Conservation (phyloP, 2,113 vertebrate species). For the Turnix velox region DNA sequence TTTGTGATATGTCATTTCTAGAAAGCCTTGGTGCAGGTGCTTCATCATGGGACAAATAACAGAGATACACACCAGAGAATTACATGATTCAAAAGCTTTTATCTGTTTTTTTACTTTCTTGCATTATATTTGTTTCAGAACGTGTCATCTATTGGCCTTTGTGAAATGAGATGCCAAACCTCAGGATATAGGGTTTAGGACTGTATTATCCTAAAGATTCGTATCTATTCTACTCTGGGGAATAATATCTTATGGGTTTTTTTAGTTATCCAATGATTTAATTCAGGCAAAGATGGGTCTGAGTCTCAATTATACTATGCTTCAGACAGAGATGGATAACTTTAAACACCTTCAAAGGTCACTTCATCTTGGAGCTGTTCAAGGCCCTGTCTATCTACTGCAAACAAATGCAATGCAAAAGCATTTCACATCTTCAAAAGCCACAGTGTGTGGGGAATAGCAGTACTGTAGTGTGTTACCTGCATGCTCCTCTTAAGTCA, state of each 20-base stretch:
- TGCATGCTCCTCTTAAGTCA: neutral
- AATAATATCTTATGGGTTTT: neutral
- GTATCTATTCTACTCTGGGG: neutral
- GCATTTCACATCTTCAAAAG: neutral
- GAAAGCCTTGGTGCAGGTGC: slow-evolving; percentile 3
- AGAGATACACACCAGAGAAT: neutral
- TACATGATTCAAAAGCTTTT: neutral
- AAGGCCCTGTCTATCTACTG: neutral
- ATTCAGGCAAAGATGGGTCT: neutral
- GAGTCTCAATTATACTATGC: neutral
- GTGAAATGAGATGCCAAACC: neutral
- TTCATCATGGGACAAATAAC: slow-evolving; percentile 4
- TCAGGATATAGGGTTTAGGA: neutral
- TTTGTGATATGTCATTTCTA: slow-evolving; percentile 39
- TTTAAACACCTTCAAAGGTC: slow-evolving; percentile 1
- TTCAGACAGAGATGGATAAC: slow-evolving; percentile 37
- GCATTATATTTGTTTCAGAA: neutral
- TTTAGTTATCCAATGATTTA: neutral
- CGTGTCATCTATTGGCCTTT: neutral
- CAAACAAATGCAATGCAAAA: neutral
- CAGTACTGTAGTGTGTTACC: neutral
- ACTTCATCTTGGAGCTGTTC: neutral
- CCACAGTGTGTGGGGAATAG: rapidly evolving
- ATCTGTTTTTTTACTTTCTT: neutral
- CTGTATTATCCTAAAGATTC: neutral